Base-by-base conservation (phyloP, 2,113 vertebrate genomes). In the Macaca nemestrina region DNA sequence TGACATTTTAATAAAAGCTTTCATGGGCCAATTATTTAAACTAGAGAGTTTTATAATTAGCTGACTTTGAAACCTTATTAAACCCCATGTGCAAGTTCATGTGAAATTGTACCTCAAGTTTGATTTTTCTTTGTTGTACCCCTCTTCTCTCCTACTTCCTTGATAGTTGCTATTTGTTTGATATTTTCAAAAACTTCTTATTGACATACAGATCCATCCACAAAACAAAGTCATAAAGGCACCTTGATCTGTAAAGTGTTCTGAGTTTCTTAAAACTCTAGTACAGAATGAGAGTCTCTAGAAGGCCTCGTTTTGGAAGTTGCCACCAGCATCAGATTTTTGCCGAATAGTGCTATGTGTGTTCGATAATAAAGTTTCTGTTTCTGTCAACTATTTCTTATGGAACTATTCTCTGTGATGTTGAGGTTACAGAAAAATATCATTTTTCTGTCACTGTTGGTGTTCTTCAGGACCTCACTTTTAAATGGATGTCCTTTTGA, bases 381-480 rank as follows among this genome's bases (percentile, higher is more conserved):
- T 94, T 97, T 94, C 52, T 94, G 64, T 92, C 40, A 93, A 95
- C 40, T 82, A 87, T 86, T 97, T 97, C 72, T 96, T 97, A 50
- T 1, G 1, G 30, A 98, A 70, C 61, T 92, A 27, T 94, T 97
- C 10, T 50, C 81, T 93, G 7, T 80, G 67, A 90, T 98, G 94
- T 55, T 95, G 97, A 97, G 89, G 89, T 94, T 96, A 97, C 78
- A 59, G 93, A 97, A 97, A 96, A 97, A 76, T 96, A 96, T 0
- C 0, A 75, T 95, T 97, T 97, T 75, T 88, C 30, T 98, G 85
- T 97, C 95, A 88, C 48, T 84, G 40, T 52, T 94, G n/a, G 64
- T 97, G 57, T 78, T 98, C 97, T 94, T 97, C 52, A 88, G 52
- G 48, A 14, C 61, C 61, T 75, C n/a, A 52, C 79, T 96, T 88